Conservation (phyloP, 2,888 invertebrate genomes). For the Polyommatus icarus region DNA sequence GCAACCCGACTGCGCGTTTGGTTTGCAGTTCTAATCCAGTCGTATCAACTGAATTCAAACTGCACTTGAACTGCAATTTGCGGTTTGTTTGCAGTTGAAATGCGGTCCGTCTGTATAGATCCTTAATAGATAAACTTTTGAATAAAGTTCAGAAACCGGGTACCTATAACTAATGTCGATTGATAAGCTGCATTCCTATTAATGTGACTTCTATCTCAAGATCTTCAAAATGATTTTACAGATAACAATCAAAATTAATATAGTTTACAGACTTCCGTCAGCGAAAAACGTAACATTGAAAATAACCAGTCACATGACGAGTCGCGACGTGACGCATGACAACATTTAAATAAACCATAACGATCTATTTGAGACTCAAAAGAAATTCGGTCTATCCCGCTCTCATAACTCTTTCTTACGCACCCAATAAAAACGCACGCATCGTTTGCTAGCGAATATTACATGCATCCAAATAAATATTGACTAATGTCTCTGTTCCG, state of each 20-base stretch:
- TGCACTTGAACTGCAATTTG: too few species aligned
- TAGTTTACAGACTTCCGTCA: slow-evolving; percentile 12
- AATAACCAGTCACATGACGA: slow-evolving; percentile 69
- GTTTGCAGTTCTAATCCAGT: too few species aligned
- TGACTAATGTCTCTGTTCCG: slow-evolving; percentile 11
- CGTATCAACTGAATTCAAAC: too few species aligned
- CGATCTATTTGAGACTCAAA: slow-evolving; percentile 59
- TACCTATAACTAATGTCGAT: too few species aligned
- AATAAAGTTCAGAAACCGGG: too few species aligned
- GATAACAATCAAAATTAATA: background rate
- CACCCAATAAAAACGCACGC: slow-evolving; percentile 46
- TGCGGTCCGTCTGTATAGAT: too few species aligned
- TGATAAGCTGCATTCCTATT: too few species aligned
- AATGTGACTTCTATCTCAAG: too few species aligned
- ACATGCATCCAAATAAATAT: slow-evolving; percentile 34
- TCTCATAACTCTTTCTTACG: slow-evolving; percentile 60
- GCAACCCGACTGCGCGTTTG: too few species aligned
- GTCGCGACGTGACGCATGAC: slow-evolving; percentile 62
- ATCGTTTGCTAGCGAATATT: slow-evolving; percentile 49
- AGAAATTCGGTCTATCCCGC: slow-evolving; percentile 50
- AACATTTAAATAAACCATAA: slow-evolving; percentile 68
- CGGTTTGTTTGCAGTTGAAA: too few species aligned
- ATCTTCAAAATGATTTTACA: background rate
- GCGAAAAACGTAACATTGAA: slow-evolving; percentile 54
- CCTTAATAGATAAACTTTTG: too few species aligned